phyloP scores from a whole-genome alignment of 2,113 vertebrate genomes.

The Coptodon bakossiorum region DNA sequence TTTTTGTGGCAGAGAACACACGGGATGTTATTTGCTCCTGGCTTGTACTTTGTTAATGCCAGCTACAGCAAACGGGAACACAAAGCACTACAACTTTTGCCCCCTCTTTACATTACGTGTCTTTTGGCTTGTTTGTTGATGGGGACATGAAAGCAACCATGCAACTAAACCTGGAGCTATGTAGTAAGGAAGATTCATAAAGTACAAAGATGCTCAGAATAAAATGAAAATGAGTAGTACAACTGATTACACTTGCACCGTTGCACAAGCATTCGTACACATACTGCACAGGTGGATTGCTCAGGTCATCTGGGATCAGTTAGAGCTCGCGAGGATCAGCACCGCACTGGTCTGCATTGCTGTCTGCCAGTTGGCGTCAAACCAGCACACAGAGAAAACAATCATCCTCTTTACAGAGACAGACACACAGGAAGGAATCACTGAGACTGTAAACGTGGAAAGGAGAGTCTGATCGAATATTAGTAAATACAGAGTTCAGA shows the following conservation, averaged over 20 bases:
- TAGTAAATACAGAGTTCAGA: background rate
- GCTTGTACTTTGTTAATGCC: background rate
- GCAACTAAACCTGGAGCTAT: background rate
- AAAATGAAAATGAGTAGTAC: background rate
- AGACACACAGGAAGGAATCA: background rate
- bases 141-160: background rate
- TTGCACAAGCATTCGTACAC: background rate
- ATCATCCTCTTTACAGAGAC: background rate
- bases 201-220: background rate
- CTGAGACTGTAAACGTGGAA: background rate
- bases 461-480: background rate
- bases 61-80: background rate
- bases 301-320: conserved; percentile 40
- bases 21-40: background rate
- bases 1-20: background rate
- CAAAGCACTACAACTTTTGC: background rate
- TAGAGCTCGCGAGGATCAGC: background rate
- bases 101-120: background rate
- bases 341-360: background rate
- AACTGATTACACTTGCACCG: background rate
- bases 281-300: background rate
- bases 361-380: conserved; percentile 33
- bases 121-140: background rate
- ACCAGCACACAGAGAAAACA: conserved; percentile 15
- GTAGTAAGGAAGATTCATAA: background rate